Conservation (phyloP, 2,113 vertebrate species). For the Tenebrosternarchus preto region DNA sequence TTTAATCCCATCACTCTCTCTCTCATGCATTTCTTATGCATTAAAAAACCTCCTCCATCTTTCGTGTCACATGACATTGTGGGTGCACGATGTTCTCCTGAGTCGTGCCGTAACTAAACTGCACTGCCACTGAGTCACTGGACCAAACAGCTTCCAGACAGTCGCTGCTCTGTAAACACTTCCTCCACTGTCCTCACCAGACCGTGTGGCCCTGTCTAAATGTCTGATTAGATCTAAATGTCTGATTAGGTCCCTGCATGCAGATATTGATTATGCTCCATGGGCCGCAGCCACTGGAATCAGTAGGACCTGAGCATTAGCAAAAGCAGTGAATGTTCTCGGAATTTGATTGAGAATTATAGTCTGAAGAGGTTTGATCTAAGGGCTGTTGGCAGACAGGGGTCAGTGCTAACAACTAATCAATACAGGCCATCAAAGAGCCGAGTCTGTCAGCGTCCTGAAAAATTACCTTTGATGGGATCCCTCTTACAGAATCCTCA, state of each 20-base stretch:
- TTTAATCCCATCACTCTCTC: not conserved
- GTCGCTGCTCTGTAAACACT: too few species aligned
- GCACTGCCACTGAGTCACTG: not conserved
- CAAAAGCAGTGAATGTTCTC: not conserved
- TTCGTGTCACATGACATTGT: conserved; percentile 5
- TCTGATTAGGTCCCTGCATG: too few species aligned
- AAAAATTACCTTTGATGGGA: conserved; percentile 32
- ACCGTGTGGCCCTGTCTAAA: too few species aligned
- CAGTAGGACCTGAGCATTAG: not conserved
- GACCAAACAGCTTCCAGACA: too few species aligned
- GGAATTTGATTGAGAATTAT: conserved; percentile 43
- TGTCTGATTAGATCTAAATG: too few species aligned
- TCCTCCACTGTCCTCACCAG: too few species aligned
- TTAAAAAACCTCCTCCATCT: conserved; percentile 1
- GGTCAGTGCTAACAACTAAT: conserved; percentile 40
- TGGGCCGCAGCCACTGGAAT: too few species aligned
- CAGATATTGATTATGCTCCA: too few species aligned
- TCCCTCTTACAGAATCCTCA: conserved; percentile 2
- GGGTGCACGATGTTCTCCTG: not conserved
- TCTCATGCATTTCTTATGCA: not conserved
- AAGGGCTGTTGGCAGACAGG: conserved; percentile 1
- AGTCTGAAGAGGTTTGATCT: conserved; percentile 25
- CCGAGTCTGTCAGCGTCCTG: conserved; percentile 40
- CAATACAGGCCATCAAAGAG: conserved; percentile 50
- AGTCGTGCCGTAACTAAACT: conserved; percentile 16